Conservation (phyloP, 2,797 vertebrate genomes). For the Toxotes lorentzi region DNA sequence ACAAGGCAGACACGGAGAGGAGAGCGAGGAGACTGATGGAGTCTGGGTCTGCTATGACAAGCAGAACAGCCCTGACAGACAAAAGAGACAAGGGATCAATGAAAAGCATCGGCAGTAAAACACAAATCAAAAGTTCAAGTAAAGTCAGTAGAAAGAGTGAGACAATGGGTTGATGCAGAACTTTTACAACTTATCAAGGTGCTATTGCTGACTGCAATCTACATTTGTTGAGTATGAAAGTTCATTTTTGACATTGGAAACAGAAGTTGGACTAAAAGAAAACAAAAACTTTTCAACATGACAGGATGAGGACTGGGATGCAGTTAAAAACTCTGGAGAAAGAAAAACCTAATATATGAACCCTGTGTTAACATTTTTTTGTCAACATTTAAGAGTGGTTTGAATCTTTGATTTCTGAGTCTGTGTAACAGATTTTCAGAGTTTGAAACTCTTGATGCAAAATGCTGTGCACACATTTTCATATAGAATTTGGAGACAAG, state of each 20-base stretch:
- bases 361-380: neutral
- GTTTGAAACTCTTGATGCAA: neutral
- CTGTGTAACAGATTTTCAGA: neutral
- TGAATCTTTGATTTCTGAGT: neutral
- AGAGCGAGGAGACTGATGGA: conserved; percentile 68
- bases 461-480: neutral
- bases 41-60: conserved; percentile 47
- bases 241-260: neutral
- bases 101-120: conserved; percentile 72
- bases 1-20: conserved; percentile 78
- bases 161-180: conserved; percentile 51
- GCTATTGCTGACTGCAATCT: neutral
- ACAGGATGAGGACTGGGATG: neutral
- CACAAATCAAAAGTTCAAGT: conserved; percentile 73
- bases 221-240: neutral
- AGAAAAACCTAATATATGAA: neutral
- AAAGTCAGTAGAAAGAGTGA: conserved; percentile 74
- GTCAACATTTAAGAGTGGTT: neutral
- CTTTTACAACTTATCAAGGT: neutral
- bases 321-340: neutral
- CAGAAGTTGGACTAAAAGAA: neutral
- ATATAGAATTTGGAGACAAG: neutral
- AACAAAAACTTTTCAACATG: neutral
- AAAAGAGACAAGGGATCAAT: conserved; percentile 54
- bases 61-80: conserved; percentile 56